Conservation (phyloP, 23 tunicate genomes). For the Trididemnum nubilum region DNA sequence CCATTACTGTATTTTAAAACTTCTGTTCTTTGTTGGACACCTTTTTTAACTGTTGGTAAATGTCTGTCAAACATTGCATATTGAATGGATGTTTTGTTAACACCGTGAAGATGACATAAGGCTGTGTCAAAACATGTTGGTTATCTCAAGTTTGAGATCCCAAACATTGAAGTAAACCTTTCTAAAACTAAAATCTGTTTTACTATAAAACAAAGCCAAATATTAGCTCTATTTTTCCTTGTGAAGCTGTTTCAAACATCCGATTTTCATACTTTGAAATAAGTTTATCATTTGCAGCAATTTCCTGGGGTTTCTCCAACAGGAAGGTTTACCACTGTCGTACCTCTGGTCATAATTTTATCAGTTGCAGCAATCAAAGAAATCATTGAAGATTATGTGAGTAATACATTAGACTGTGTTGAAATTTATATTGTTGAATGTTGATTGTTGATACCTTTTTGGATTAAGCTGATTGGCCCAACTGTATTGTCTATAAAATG, state of each 20-base stretch:
- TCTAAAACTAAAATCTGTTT: too few species aligned
- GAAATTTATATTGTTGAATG: background rate
- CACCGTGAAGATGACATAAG: too few species aligned
- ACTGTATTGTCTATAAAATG: background rate
- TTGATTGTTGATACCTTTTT: background rate
- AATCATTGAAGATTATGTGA: conserved; percentile 98
- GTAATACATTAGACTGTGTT: conserved; percentile 41
- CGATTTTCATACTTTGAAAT: background rate
- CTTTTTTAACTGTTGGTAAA: too few species aligned
- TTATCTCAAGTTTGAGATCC: too few species aligned
- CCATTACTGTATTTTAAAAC: too few species aligned
- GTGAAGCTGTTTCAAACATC: too few species aligned
- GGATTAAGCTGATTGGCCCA: background rate
- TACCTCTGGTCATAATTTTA: conserved; percentile 88
- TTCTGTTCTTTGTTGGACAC: too few species aligned
- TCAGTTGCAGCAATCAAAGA: conserved; percentile 93
- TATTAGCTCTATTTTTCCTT: too few species aligned
- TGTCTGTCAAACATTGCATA: too few species aligned
- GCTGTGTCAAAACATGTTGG: background rate
- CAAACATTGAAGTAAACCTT: too few species aligned
- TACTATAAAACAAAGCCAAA: too few species aligned
- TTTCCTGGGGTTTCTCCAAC: conserved; percentile 99
- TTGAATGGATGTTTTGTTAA: too few species aligned
- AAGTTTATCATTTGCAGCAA: conserved; percentile 59
- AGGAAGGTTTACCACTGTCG: conserved; percentile 90